Conservation (phyloP, 1,140 invertebrate species). For the Drosophila auraria region DNA sequence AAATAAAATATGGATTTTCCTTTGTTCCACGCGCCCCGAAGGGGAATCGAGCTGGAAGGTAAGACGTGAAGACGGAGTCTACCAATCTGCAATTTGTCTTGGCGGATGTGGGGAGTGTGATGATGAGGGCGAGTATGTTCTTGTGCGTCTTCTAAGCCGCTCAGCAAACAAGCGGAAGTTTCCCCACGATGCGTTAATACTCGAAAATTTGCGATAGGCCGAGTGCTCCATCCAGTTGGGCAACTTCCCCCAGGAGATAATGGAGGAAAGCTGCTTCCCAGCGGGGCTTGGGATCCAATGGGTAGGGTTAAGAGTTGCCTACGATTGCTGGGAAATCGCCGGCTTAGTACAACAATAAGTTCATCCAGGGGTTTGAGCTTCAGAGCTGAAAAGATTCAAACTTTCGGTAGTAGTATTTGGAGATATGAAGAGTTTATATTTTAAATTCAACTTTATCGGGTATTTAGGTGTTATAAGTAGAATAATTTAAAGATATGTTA, state of each 20-base stretch:
- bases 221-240: constrained; percentile 29
- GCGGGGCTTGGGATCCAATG: neutral
- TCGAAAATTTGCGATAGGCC: constrained; percentile 77
- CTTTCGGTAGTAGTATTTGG: neutral
- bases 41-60: constrained; percentile 29
- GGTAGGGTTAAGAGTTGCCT: constrained; percentile 27
- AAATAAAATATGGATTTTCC: constrained; percentile 83
- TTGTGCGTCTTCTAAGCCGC: constrained; percentile 60
- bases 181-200: constrained; percentile 66
- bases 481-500: neutral
- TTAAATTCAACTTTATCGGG: neutral
- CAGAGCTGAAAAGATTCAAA: constrained; percentile 8
- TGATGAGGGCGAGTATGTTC: constrained; percentile 10
- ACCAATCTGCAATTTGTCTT: constrained; percentile 83
- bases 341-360: constrained; percentile 20
- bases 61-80: constrained; percentile 52
- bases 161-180: constrained; percentile 77
- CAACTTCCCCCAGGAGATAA: constrained; percentile 43
- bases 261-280: constrained; percentile 54
- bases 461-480: neutral
- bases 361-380: neutral
- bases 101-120: constrained; percentile 34
- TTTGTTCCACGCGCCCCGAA: constrained; percentile 56
- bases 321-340: neutral
- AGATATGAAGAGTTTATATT: neutral